These are phyloP conservation scores for Ataeniobius toweri DNA, from an alignment of 2,797 vertebrate species.

Conservation along the genomic window DNA sequence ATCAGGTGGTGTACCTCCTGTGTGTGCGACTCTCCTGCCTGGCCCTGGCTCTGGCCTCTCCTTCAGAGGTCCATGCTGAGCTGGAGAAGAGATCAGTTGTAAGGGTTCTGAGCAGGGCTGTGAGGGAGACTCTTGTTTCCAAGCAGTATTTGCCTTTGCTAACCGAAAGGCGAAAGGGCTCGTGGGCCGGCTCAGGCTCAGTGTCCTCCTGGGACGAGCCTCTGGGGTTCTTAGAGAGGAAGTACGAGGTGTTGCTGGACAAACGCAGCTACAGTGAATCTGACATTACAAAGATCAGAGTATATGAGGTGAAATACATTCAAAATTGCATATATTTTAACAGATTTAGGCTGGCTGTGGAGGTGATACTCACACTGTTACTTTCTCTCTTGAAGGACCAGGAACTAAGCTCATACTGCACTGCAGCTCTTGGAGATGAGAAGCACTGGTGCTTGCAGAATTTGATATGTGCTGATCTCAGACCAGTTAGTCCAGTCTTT, in stretches of 20 bases:
- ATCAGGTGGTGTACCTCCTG: conserved; percentile 79
- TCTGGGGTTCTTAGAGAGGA: conserved; percentile 73
- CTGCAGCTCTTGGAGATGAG: conserved; percentile 42
- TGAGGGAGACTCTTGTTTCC: conserved; percentile 75
- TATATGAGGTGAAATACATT: conserved; percentile 45
- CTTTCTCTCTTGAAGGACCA: conserved; percentile 63
- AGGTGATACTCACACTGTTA: conserved; percentile 16
- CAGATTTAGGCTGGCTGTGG: background rate
- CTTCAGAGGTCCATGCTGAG: conserved; percentile 70
- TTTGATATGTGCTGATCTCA: conserved; percentile 48
- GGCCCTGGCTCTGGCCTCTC: conserved; percentile 70
- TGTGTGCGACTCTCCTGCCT: conserved; percentile 77
- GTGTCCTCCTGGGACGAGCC: conserved; percentile 80
- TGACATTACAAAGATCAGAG: conserved; percentile 77
- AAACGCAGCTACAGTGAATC: conserved; percentile 84
- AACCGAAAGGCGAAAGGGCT: conserved; percentile 52
- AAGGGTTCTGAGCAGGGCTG: conserved; percentile 63
- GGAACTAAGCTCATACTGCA: conserved; percentile 56
- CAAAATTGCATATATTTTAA: background rate
- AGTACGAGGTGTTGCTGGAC: conserved; percentile 70
- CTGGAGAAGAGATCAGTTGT: conserved; percentile 72
- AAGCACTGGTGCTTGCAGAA: conserved; percentile 54
- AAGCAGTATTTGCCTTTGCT: conserved; percentile 73
- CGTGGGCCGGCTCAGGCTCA: conserved; percentile 39
- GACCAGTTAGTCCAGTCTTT: conserved; percentile 34